Evolutionary conservation across 2,113 vertebrate species (phyloP).

Genomic region (Callocephalon fimbriatum): DNA sequence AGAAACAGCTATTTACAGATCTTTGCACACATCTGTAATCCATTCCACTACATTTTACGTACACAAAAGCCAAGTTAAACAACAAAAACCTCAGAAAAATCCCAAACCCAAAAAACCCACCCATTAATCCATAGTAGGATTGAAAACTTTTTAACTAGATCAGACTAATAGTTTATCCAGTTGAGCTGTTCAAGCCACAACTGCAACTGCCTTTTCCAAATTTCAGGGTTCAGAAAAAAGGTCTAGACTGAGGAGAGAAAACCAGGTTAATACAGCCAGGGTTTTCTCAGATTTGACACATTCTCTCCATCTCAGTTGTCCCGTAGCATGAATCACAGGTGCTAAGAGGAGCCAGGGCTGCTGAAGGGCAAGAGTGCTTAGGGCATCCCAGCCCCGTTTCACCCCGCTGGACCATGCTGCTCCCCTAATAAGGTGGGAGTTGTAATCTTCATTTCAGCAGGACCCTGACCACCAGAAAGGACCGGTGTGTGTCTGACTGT

Average conservation of each 20-base stretch:
- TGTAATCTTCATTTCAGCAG: neutral
- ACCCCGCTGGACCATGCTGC: neutral
- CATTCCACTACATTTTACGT: neutral
- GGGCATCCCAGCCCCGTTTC: neutral
- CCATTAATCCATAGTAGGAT: neutral
- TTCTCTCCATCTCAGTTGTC: neutral
- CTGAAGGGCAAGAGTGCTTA: rapidly evolving
- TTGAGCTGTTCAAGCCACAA: neutral
- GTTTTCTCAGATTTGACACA: neutral
- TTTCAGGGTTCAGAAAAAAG: neutral
- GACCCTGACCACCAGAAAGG: neutral
- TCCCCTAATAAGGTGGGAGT: neutral
- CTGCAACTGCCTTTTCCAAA: neutral
- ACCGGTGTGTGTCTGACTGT: neutral
- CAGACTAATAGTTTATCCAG: neutral
- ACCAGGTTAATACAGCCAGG: neutral
- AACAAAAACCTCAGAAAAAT: neutral
- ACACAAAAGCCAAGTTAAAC: constrained; percentile 13
- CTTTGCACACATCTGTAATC: constrained; percentile 10
- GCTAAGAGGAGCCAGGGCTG: neutral
- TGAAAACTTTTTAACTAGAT: neutral
- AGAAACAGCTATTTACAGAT: constrained; percentile 35
- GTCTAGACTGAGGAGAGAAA: neutral
- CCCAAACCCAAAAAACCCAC: rapidly evolving
- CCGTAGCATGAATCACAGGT: neutral